Evolutionary conservation across 2,113 vertebrate species (phyloP).

Genomic region (Hiodon alosoides): DNA sequence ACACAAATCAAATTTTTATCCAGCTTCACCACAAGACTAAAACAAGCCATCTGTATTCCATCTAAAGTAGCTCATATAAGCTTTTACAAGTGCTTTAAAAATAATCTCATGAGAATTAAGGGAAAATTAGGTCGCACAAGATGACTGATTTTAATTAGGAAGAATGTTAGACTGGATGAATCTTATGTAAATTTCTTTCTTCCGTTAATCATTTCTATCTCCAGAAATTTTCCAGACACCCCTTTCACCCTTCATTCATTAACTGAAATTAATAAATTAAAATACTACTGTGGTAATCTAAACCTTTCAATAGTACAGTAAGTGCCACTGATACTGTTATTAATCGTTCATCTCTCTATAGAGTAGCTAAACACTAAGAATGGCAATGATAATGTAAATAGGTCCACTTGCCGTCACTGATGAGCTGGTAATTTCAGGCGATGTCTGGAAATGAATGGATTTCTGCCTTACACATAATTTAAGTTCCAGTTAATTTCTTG

Average conservation of each 20-base stretch:
- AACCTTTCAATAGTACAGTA: constrained; percentile 15
- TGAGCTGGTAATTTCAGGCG: too few relatives aligned
- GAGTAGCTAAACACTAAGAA: constrained; percentile 15
- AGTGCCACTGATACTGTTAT: constrained; percentile 26
- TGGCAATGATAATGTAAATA: constrained; percentile 19
- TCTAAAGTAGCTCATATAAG: constrained; percentile 55
- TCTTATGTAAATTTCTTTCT: constrained; percentile 86
- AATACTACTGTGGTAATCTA: constrained; percentile 38
- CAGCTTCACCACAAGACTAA: not conserved
- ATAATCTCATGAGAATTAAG: constrained; percentile 58
- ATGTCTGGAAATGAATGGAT: too few relatives aligned
- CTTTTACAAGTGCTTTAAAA: not conserved
- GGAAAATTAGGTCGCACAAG: constrained; percentile 76
- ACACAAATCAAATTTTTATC: too few relatives aligned
- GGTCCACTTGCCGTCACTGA: too few relatives aligned
- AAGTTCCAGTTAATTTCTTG: too few relatives aligned
- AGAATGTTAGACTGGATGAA: constrained; percentile 72
- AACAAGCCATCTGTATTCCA: constrained; percentile 51
- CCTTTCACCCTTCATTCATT: constrained; percentile 50
- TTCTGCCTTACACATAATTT: too few relatives aligned
- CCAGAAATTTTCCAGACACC: constrained; percentile 50
- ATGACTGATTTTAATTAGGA: constrained; percentile 96
- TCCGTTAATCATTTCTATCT: constrained; percentile 80
- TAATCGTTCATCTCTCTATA: constrained; percentile 40
- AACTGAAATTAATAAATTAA: constrained; percentile 52